phyloP scores from a whole-genome alignment of 2,888 invertebrate genomes.

The Parnassius apollo region DNA sequence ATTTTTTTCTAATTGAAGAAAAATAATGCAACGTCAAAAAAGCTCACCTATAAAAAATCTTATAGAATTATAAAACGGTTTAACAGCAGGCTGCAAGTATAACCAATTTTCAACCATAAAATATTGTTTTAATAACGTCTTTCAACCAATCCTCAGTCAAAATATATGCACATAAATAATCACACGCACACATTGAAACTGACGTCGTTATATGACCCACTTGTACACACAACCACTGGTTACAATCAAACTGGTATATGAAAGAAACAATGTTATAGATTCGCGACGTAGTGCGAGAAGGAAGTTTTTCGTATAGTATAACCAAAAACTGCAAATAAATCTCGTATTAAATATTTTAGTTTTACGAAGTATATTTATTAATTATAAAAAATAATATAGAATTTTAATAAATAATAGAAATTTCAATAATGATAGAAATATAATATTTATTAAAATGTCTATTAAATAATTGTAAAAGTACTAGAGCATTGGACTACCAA shows the following conservation, averaged over 20 bases:
- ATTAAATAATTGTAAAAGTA: too few relatives aligned
- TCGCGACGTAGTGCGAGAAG: constrained; percentile 56
- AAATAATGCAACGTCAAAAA: not conserved
- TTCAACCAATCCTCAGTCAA: constrained; percentile 8
- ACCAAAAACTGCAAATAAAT: constrained; percentile 38
- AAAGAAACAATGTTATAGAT: constrained; percentile 71
- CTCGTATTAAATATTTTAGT: not conserved
- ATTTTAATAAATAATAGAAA: too few relatives aligned
- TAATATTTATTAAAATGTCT: too few relatives aligned
- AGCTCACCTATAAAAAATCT: not conserved
- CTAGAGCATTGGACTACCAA: too few relatives aligned
- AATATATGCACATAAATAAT: constrained; percentile 33
- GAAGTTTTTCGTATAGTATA: constrained; percentile 57
- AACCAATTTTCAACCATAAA: constrained; percentile 10
- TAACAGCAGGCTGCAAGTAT: not conserved
- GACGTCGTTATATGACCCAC: constrained; percentile 24
- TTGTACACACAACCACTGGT: constrained; percentile 31
- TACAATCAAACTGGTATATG: constrained; percentile 66
- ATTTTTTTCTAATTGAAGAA: not conserved
- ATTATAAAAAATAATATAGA: not conserved
- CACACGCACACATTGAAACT: constrained; percentile 35
- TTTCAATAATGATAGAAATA: not conserved
- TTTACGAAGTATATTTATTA: too few relatives aligned
- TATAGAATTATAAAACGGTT: constrained; percentile 6
- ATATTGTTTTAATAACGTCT: constrained; percentile 17